These are phyloP conservation scores for Passer domesticus DNA, from an alignment of 2,113 vertebrate genomes.

Conservation along the genomic window DNA sequence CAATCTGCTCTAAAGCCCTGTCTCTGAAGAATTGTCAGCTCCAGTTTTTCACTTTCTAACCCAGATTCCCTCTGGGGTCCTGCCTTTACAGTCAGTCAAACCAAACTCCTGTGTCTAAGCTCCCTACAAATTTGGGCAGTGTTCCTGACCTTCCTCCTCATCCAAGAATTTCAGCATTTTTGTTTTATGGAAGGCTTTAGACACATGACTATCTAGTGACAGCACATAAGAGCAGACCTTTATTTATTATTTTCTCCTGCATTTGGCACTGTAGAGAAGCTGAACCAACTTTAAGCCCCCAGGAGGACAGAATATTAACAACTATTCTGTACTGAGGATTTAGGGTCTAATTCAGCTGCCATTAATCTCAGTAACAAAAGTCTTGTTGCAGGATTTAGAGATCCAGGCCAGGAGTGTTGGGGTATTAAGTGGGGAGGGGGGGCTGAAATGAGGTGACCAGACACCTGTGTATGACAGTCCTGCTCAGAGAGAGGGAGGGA, in stretches of 20 bases:
- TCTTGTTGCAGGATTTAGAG: slow-evolving; percentile 27
- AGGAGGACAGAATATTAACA: not conserved
- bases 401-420: not conserved
- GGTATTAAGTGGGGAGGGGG: not conserved
- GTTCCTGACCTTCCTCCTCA: not conserved
- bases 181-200: not conserved
- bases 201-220: not conserved
- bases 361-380: slow-evolving; percentile 12
- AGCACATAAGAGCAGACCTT: not conserved
- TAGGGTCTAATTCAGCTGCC: slow-evolving; percentile 11
- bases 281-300: not conserved
- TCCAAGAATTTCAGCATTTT: not conserved
- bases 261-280: not conserved
- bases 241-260: not conserved
- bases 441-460: not conserved
- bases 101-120: not conserved
- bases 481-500: not conserved
- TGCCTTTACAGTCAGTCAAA: not conserved
- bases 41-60: not conserved
- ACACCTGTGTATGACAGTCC: not conserved
- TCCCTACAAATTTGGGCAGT: not conserved
- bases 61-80: not conserved
- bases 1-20: not conserved
- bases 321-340: slow-evolving; percentile 29
- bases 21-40: not conserved